These are phyloP conservation scores for Hyppa rectilinea DNA, from an alignment of 2,888 invertebrate species.

Conservation along the genomic window DNA sequence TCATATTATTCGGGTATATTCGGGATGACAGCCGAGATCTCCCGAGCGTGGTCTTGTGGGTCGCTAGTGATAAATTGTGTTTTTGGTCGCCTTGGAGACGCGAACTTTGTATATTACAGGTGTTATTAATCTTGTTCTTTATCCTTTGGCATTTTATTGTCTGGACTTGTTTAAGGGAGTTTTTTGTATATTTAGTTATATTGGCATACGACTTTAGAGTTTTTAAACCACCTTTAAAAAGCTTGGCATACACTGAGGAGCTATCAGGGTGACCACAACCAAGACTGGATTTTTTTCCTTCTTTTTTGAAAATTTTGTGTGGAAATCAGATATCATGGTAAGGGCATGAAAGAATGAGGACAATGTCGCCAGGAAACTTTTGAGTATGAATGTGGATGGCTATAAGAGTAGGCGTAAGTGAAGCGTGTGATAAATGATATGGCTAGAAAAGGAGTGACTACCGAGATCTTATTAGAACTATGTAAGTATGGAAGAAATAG, in stretches of 20 bases:
- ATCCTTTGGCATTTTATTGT: constrained; percentile 14
- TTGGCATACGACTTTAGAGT: background rate
- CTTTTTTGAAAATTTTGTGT: background rate
- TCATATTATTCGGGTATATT: constrained; percentile 38
- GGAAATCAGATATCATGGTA: background rate
- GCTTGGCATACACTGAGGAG: background rate
- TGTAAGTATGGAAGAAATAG: too few relatives aligned
- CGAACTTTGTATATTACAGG: constrained; percentile 45
- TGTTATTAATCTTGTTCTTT: constrained; percentile 46
- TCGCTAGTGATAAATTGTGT: constrained; percentile 39
- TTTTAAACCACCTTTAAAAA: background rate
- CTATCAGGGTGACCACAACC: background rate
- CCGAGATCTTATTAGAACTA: too few relatives aligned
- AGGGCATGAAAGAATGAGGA: too few relatives aligned
- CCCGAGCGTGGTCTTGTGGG: constrained; percentile 9
- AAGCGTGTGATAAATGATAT: too few relatives aligned
- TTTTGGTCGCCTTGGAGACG: constrained; percentile 31
- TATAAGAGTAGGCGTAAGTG: too few relatives aligned
- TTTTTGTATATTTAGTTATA: background rate
- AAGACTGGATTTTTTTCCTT: background rate
- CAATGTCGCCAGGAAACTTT: too few relatives aligned
- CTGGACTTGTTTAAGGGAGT: background rate
- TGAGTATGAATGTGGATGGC: too few relatives aligned
- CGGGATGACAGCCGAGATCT: constrained; percentile 41
- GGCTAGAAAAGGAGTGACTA: too few relatives aligned